These are phyloP conservation scores for Yponomeuta evonymella DNA, from an alignment of 2,888 invertebrate species.

Conservation along the genomic window DNA sequence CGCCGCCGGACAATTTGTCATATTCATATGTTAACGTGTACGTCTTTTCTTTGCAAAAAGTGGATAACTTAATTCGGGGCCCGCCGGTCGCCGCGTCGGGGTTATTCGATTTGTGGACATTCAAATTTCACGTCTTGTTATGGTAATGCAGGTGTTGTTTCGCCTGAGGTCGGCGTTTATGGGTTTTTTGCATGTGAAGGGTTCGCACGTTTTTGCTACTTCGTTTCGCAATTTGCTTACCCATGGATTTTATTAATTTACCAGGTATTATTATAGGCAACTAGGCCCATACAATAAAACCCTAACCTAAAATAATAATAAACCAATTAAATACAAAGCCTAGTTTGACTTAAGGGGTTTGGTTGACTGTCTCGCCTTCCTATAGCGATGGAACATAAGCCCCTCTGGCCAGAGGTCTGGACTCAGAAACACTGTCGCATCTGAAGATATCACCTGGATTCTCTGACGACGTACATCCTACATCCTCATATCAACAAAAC, in stretches of 20 bases:
- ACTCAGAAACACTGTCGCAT: no score
- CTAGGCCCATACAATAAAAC: no score
- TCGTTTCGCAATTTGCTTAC: neutral
- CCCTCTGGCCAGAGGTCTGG: no score
- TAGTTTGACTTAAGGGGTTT: no score
- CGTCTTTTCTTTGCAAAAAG: slow-evolving; percentile 75
- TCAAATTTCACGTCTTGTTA: slow-evolving; percentile 74
- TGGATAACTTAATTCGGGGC: slow-evolving; percentile 71
- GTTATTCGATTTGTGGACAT: slow-evolving; percentile 73
- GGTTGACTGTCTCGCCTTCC: no score
- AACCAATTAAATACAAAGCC: no score
- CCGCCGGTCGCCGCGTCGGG: slow-evolving; percentile 36
- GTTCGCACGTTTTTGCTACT: slow-evolving; percentile 28
- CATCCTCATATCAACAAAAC: neutral
- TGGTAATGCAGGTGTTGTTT: slow-evolving; percentile 73
- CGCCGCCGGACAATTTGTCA: slow-evolving; percentile 74
- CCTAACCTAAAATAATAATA: no score
- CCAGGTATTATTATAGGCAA: no score
- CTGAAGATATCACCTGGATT: no score
- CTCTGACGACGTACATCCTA: neutral
- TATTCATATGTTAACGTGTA: slow-evolving; percentile 76
- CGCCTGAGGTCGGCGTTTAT: slow-evolving; percentile 43
- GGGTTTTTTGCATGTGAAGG: slow-evolving; percentile 21
- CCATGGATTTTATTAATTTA: no score
- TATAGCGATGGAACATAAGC: no score